A percentile compares a stretch with the other conserved stretches of the same genome.
phyloP scores from a whole-genome alignment of 1,140 invertebrate species.

The Drosophila subobscura region DNA sequence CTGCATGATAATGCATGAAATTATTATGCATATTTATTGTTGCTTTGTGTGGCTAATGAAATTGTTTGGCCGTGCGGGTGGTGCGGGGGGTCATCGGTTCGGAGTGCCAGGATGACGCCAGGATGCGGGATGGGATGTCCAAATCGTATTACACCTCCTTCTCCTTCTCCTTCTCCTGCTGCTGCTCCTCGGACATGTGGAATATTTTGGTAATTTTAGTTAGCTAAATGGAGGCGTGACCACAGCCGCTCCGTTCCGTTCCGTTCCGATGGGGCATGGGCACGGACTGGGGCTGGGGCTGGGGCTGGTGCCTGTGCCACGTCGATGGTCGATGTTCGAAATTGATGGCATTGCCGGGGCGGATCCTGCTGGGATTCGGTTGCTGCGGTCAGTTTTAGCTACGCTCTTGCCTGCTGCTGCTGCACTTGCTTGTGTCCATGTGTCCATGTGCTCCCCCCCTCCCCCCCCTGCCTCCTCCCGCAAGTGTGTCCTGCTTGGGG shows the following conservation, averaged over 20 bases:
- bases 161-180: background rate
- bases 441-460: background rate
- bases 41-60: slow-evolving; percentile 62
- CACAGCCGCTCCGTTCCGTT: slow-evolving; percentile 20
- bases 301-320: no score
- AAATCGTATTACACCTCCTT: slow-evolving; percentile 52
- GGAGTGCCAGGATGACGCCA: background rate
- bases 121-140: background rate
- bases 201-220: slow-evolving; percentile 65
- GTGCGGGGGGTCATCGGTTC: slow-evolving; percentile 2
- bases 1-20: slow-evolving; percentile 64
- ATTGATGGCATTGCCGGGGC: slow-evolving; percentile 28
- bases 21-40: slow-evolving; percentile 76
- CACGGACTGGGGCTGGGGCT: no score
- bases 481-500: slow-evolving; percentile 17
- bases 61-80: no score
- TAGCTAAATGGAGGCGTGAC: slow-evolving; percentile 69
- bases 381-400: no score
- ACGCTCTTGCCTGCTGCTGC: no score
- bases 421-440: no score
- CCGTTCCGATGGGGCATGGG: background rate
- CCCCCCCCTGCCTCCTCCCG: slow-evolving; percentile 10
- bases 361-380: no score
- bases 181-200: background rate
- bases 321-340: slow-evolving; percentile 10